Evolutionary conservation across 1,140 invertebrate genomes (phyloP).

Genomic region (Medauroidea extradentata): DNA sequence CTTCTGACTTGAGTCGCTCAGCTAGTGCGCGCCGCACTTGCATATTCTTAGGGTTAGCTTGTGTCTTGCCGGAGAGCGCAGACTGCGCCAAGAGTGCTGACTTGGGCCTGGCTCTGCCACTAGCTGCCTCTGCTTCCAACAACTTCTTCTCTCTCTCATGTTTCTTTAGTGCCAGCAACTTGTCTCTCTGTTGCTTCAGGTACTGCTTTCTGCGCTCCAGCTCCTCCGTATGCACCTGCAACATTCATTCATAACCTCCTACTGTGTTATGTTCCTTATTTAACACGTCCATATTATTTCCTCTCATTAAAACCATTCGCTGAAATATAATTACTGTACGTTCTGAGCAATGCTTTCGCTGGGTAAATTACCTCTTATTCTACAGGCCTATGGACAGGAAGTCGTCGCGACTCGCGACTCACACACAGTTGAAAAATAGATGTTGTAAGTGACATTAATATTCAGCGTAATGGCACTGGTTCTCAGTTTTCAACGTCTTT

Average conservation of each 20-base stretch:
- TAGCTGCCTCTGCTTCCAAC: slow-evolving; percentile 44
- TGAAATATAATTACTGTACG: too few species aligned
- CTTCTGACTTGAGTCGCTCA: slow-evolving; percentile 76
- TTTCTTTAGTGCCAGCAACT: slow-evolving; percentile 82
- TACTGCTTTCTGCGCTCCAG: slow-evolving; percentile 77
- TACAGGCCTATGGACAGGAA: too few species aligned
- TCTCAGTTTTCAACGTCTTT: too few species aligned
- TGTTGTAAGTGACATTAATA: too few species aligned
- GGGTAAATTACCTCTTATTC: too few species aligned
- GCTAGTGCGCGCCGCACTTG: slow-evolving; percentile 77
- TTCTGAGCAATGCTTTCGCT: too few species aligned
- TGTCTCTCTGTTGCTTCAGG: slow-evolving; percentile 80
- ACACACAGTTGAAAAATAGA: too few species aligned
- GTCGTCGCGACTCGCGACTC: too few species aligned
- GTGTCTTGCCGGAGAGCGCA: slow-evolving; percentile 31
- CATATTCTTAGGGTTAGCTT: slow-evolving; percentile 41
- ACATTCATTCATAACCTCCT: not conserved
- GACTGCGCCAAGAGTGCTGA: slow-evolving; percentile 64
- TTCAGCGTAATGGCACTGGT: too few species aligned
- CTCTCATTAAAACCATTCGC: too few species aligned
- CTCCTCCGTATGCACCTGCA: slow-evolving; percentile 55
- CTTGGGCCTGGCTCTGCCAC: slow-evolving; percentile 50
- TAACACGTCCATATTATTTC: too few species aligned
- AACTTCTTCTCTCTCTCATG: slow-evolving; percentile 75
- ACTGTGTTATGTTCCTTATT: not conserved